Percentiles rank a stretch among this genome's conserved stretches.
phyloP scores from a whole-genome alignment of 2,888 invertebrate genomes.

The Machimus atricapillus region DNA sequence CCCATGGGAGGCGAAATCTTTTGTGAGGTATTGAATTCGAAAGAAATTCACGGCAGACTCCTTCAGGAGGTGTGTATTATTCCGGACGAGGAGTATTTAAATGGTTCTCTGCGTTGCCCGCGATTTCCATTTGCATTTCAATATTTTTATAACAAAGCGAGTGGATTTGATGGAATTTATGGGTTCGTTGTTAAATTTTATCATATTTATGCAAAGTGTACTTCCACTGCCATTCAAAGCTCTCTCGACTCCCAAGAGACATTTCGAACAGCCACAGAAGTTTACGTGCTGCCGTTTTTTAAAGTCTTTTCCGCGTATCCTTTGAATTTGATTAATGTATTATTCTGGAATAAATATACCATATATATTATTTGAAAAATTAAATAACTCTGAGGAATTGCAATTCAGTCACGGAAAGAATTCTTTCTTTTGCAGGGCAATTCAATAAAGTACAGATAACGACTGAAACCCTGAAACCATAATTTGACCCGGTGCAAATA shows the following conservation, averaged over 20 bases:
- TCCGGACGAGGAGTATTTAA: background rate
- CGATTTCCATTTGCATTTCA: slow-evolving; percentile 31
- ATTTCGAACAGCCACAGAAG: background rate
- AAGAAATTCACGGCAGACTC: background rate
- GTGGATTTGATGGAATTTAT: slow-evolving; percentile 9
- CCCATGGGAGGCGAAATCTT: slow-evolving; percentile 18
- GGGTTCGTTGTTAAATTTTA: background rate
- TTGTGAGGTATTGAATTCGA: slow-evolving; percentile 10
- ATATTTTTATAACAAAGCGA: slow-evolving; percentile 25
- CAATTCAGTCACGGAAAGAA: background rate
- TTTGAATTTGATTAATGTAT: background rate
- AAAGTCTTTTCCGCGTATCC: background rate
- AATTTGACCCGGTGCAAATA: too few relatives aligned
- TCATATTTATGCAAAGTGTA: background rate
- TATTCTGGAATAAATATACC: background rate
- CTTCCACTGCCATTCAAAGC: background rate
- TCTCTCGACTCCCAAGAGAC: background rate
- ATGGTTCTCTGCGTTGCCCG: background rate
- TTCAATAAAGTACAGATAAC: too few relatives aligned
- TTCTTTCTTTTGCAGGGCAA: too few relatives aligned
- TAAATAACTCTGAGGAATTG: background rate
- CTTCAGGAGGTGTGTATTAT: slow-evolving; percentile 14
- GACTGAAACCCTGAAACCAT: too few relatives aligned
- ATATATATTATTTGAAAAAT: background rate
- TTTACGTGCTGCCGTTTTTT: background rate